A percentile compares a stretch with the other conserved stretches of the same genome.
Evolutionary conservation across 2,113 vertebrate species (phyloP).

Genomic region (Alosa alosa): DNA sequence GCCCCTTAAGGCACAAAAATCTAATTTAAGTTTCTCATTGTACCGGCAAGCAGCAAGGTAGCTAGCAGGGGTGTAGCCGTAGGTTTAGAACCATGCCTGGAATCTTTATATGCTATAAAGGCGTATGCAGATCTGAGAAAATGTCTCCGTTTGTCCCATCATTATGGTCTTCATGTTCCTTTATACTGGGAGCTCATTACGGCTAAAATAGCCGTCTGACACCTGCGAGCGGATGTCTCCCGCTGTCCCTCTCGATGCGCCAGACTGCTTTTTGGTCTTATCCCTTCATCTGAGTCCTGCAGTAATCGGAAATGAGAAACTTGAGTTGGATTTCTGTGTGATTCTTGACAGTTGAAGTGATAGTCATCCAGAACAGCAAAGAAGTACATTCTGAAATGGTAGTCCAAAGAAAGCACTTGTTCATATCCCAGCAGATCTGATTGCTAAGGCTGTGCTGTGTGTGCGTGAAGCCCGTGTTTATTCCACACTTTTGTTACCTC

Average conservation of each 20-base stretch:
- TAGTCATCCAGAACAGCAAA: background rate
- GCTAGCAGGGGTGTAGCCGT: slow-evolving; percentile 1
- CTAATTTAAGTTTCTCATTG: slow-evolving; percentile 89
- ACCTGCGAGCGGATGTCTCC: background rate
- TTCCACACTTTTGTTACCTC: slow-evolving; percentile 69
- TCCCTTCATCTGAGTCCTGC: slow-evolving; percentile 6
- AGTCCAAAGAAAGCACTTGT: background rate
- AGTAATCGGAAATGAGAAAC: slow-evolving; percentile 4
- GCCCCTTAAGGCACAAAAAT: slow-evolving; percentile 84
- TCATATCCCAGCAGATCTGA: background rate
- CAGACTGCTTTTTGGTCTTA: background rate
- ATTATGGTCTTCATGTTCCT: background rate
- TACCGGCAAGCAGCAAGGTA: slow-evolving; percentile 36
- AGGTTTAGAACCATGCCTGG: background rate
- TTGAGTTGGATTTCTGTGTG: slow-evolving; percentile 38
- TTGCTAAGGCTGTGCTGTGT: background rate
- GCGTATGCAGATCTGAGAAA: background rate
- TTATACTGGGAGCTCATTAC: slow-evolving; percentile 2
- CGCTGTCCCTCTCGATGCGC: background rate
- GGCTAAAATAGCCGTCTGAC: background rate
- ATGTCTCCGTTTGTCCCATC: background rate
- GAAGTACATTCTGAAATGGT: background rate
- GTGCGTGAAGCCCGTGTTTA: background rate
- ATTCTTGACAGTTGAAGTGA: slow-evolving; percentile 48
- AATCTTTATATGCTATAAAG: slow-evolving; percentile 21